Conservation (phyloP, 2,797 vertebrate species). For the Vespertilio murinus region DNA sequence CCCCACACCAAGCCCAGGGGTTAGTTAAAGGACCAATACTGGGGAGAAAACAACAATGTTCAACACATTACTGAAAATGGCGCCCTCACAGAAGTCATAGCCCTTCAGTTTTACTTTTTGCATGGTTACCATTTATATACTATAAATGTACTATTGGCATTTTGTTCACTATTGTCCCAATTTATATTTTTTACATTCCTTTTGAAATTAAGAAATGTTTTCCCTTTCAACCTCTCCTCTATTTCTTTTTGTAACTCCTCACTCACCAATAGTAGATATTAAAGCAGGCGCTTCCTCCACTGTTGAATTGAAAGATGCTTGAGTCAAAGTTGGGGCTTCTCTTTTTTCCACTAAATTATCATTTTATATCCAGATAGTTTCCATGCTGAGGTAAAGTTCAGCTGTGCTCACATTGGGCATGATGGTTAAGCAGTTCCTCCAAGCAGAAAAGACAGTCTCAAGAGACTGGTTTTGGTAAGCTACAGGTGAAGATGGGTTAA, state of each 20-base stretch:
- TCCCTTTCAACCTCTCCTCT: background rate
- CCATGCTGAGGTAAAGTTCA: too few species aligned
- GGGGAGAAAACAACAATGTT: background rate
- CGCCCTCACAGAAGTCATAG: background rate
- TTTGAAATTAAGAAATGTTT: background rate
- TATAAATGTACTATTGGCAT: background rate
- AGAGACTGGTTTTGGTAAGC: too few species aligned
- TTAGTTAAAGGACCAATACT: background rate
- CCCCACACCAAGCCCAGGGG: background rate
- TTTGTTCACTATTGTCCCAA: conserved; percentile 5
- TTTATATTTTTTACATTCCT: background rate
- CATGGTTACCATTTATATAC: background rate
- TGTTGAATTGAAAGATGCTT: too few species aligned
- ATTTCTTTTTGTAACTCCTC: background rate
- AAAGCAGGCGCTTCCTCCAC: background rate
- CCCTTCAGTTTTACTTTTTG: background rate
- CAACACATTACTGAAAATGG: background rate
- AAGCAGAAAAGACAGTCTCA: too few species aligned
- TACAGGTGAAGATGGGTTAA: too few species aligned
- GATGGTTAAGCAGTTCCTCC: too few species aligned
- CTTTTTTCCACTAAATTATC: too few species aligned
- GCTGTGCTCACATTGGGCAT: too few species aligned
- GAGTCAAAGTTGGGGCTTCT: too few species aligned
- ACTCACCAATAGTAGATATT: background rate
- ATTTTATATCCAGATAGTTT: too few species aligned